Evolutionary conservation across 2,888 invertebrate species (phyloP).

Genomic region (Netelia melanura): DNA sequence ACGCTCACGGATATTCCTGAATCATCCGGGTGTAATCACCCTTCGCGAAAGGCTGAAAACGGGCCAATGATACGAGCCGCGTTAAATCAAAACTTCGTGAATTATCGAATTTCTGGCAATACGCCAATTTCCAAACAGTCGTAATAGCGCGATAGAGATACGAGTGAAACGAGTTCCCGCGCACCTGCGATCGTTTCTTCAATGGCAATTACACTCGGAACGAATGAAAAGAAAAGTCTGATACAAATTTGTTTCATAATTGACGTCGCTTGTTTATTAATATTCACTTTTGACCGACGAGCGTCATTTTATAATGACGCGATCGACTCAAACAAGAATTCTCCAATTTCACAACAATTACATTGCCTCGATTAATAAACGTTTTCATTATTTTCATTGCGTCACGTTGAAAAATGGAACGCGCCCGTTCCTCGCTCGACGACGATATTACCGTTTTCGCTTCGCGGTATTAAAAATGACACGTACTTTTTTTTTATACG

Average conservation of each 20-base stretch:
- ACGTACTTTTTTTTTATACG: not conserved
- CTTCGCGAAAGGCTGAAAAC: constrained; percentile 8
- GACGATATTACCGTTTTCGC: constrained; percentile 11
- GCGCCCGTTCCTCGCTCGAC: constrained; percentile 28
- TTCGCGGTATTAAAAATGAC: not conserved
- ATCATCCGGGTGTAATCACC: constrained; percentile 29
- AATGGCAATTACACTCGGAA: not conserved
- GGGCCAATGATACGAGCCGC: constrained; percentile 14
- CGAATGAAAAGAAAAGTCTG: not conserved
- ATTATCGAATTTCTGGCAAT: constrained; percentile 40
- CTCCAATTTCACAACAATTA: not conserved
- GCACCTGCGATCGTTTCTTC: constrained; percentile 11
- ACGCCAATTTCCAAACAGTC: constrained; percentile 20
- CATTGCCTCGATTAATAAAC: not conserved
- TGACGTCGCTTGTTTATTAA: no score
- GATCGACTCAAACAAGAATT: no score
- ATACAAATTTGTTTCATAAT: no score
- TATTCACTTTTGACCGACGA: no score
- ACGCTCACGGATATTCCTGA: not conserved
- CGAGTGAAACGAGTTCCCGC: constrained; percentile 4
- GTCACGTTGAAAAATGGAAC: not conserved
- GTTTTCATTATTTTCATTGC: no score
- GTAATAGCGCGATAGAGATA: constrained; percentile 1
- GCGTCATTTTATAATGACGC: no score
- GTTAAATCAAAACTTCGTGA: constrained; percentile 3